These are phyloP conservation scores for Pristiophorus japonicus DNA, from an alignment of 2,113 vertebrate species.

Conservation along the genomic window DNA sequence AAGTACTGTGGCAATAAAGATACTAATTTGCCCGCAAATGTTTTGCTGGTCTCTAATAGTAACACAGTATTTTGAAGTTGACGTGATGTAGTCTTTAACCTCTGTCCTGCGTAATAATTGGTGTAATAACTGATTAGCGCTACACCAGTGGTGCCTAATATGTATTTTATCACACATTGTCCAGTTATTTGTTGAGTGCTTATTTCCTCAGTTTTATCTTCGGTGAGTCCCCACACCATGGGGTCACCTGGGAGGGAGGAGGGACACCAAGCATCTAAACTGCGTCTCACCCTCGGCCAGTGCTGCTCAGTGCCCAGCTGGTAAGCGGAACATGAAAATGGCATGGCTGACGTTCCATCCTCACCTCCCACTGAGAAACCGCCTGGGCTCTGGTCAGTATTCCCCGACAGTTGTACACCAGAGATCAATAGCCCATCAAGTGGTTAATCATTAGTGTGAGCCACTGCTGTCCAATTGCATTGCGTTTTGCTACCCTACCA, in stretches of 20 bases:
- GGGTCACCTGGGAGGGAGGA: neutral
- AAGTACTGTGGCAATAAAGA: no score
- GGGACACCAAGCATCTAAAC: neutral
- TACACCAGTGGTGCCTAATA: neutral
- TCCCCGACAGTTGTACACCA: neutral
- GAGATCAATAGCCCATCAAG: no score
- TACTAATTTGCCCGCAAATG: no score
- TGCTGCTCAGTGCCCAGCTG: neutral
- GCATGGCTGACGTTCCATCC: neutral
- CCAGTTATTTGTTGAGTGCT: neutral
- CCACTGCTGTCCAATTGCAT: neutral
- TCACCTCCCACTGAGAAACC: neutral
- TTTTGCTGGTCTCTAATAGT: no score
- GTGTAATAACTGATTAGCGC: neutral
- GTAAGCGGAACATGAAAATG: neutral
- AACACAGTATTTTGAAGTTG: neutral
- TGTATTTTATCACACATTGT: neutral
- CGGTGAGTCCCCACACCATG: neutral
- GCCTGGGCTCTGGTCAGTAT: neutral
- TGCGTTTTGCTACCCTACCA: neutral
- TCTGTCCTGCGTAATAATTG: neutral
- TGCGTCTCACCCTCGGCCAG: neutral
- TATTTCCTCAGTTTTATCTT: neutral
- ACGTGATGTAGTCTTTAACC: neutral
- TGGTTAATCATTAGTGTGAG: neutral